Base-by-base conservation (phyloP, 2,797 vertebrate genomes). In the Channallabes apus region DNA sequence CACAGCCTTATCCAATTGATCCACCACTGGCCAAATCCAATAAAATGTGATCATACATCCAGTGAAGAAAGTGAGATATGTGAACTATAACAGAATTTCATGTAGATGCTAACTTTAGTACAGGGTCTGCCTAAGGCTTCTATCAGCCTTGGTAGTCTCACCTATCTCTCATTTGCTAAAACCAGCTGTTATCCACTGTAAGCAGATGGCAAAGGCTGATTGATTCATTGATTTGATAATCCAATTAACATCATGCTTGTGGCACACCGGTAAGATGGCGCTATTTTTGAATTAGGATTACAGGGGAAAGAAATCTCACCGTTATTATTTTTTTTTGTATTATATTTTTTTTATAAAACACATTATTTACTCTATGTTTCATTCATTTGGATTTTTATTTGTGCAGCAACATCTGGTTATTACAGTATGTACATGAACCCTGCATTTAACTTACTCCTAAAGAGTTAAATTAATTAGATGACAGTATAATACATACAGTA, bases 141-240 rank as follows among this genome's bases (percentile, higher is more conserved):
- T 24, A 69, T 29, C 64, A 73, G 87, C 78, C 82, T 89, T 61
- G 27, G n/a, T 27, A 81, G 38, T 71, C 35, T 72, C 72, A 84
- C 69, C 84, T 56, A 86, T 84, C 68, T 83, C 62, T 82, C 73
- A 85, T 88, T 86, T 84, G 59, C 29, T 83, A 84, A 82, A n/a
- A 84, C 81, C 88, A 89, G 85, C 85, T 87, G 86, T 73, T 83
- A 73, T 81, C 83, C 61, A 69, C 69, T 76, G 32, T 75, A 87
- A 87, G 86, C 89, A 90, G 85, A 87, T 90, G 86, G 86, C 51
- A 54, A 81, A 82, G 61, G 59, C 71, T 87, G 81, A 87, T 80
- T 88, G 84, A 89, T 88, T 89, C 67, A 88, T 73, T 88, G 80
- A 88, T 87, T 88, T 77, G 84, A 82, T 89, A 76, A 86, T 88